Evolutionary conservation across 1,140 invertebrate species (phyloP).

Genomic region (Pogonognathellus flavescens): DNA sequence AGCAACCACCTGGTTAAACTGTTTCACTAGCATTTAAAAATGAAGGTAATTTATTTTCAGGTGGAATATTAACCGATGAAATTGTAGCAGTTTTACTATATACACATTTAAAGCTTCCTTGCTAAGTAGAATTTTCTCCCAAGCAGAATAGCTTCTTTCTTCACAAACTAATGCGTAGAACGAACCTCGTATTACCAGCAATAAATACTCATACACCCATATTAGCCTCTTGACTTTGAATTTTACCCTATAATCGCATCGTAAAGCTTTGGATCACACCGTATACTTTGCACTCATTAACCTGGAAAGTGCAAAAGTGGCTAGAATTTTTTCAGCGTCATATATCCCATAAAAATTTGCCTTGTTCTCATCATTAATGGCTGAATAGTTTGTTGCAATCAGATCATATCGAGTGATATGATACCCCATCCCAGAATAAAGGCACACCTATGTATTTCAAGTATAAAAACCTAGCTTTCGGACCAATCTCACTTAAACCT

Average conservation of each 20-base stretch:
- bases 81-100: background rate
- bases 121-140: too few relatives aligned
- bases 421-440: background rate
- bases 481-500: background rate
- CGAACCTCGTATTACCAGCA: too few relatives aligned
- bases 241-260: background rate
- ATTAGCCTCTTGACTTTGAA: conserved; percentile 7
- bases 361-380: conserved; percentile 21
- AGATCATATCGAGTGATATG: conserved; percentile 1
- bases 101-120: too few relatives aligned
- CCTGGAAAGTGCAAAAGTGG: background rate
- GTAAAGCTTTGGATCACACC: background rate
- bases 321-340: background rate
- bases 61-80: background rate
- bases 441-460: background rate
- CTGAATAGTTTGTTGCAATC: conserved; percentile 29
- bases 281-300: conserved; percentile 29
- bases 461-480: background rate
- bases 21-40: too few relatives aligned
- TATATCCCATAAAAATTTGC: conserved; percentile 36
- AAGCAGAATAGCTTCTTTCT: too few relatives aligned
- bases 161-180: too few relatives aligned
- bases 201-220: too few relatives aligned
- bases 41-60: too few relatives aligned
- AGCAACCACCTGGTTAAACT: too few relatives aligned